Evolutionary conservation across 2,113 vertebrate species (phyloP).

Genomic region (Scortum barcoo): DNA sequence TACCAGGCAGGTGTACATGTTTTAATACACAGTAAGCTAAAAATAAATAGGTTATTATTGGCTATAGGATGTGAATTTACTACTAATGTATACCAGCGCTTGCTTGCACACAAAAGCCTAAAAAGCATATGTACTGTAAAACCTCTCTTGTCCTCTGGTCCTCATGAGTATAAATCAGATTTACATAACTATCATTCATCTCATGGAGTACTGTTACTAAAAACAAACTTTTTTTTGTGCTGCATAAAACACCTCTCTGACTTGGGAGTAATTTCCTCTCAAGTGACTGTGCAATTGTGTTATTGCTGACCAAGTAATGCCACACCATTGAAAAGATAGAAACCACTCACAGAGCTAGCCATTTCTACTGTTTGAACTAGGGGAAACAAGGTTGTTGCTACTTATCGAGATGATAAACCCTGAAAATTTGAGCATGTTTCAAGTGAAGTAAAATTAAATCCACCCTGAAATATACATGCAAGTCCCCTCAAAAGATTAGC

Average conservation of each 20-base stretch:
- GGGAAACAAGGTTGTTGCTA: constrained; percentile 4
- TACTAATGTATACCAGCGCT: constrained; percentile 40
- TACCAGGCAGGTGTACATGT: constrained; percentile 42
- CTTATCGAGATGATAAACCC: constrained; percentile 25
- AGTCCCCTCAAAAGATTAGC: background rate
- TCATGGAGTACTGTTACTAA: constrained; percentile 17
- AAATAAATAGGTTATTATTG: constrained; percentile 41
- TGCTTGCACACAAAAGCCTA: constrained; percentile 15
- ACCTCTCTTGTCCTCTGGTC: constrained; percentile 1
- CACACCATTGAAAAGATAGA: background rate
- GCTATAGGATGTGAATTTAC: constrained; percentile 49
- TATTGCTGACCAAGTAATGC: constrained; percentile 50
- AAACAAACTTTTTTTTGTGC: constrained; percentile 26
- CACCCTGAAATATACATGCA: constrained; percentile 7
- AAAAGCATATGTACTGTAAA: constrained; percentile 16
- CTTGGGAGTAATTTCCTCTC: background rate
- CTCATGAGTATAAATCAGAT: constrained; percentile 13
- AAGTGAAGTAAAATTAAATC: background rate
- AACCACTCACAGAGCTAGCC: background rate
- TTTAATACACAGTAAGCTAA: constrained; percentile 46
- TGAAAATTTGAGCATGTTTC: constrained; percentile 27
- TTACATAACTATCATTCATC: constrained; percentile 12
- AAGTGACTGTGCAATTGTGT: constrained; percentile 28
- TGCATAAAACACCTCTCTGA: constrained; percentile 11
- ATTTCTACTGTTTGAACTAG: constrained; percentile 8